A percentile compares a stretch with the other conserved stretches of the same genome.
Evolutionary conservation across 2,888 invertebrate genomes (phyloP).

Genomic region (Acronicta psi): DNA sequence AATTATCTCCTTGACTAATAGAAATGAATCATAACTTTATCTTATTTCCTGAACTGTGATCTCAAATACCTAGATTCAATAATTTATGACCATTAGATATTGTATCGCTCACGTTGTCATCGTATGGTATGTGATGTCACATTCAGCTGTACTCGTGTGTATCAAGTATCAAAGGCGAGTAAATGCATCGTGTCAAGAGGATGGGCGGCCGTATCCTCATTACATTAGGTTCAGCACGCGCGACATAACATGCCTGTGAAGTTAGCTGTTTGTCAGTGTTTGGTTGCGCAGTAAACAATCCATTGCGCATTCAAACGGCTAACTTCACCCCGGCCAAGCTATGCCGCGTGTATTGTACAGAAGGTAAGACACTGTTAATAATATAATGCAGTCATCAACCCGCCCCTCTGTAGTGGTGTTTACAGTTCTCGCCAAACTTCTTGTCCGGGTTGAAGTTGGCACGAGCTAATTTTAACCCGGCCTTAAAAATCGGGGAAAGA

Average conservation of each 20-base stretch:
- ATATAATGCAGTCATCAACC: background rate
- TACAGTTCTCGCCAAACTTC: too few species aligned
- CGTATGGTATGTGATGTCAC: background rate
- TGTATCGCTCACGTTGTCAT: constrained; percentile 13
- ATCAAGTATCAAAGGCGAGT: background rate
- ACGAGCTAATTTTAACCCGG: too few species aligned
- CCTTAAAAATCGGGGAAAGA: too few species aligned
- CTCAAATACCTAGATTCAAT: constrained; percentile 18
- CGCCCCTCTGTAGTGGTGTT: background rate
- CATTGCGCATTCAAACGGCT: too few species aligned
- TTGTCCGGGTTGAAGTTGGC: too few species aligned
- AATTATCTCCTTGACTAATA: constrained; percentile 10
- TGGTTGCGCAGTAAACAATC: too few species aligned
- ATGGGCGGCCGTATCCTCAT: background rate
- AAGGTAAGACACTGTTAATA: background rate
- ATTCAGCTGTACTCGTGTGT: background rate
- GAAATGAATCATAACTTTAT: constrained; percentile 6
- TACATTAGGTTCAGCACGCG: background rate
- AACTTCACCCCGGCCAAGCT: too few species aligned
- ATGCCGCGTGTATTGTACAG: too few species aligned
- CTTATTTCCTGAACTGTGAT: constrained; percentile 24
- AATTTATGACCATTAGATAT: constrained; percentile 20
- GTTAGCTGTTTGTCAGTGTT: too few species aligned
- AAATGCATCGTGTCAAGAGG: background rate
- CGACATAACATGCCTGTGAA: too few species aligned